Conservation (phyloP, 2,797 vertebrate genomes). For the Microctenopoma steveboyesi region DNA sequence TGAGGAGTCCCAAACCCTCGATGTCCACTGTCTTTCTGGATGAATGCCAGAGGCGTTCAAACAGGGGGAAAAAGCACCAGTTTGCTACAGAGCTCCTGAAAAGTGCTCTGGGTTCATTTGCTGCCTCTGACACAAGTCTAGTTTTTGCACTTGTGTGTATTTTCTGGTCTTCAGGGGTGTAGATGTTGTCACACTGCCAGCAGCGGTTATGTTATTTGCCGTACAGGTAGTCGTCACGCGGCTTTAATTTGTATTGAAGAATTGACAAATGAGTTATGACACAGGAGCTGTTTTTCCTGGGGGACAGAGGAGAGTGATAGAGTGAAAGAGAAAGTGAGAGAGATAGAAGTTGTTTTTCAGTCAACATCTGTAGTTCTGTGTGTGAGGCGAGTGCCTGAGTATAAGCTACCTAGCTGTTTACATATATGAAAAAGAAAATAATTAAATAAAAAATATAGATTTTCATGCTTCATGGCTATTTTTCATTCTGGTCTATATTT, state of each 20-base stretch:
- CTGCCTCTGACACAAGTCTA: slow-evolving; percentile 4
- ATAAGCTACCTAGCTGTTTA: slow-evolving; percentile 60
- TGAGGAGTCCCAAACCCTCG: slow-evolving; percentile 23
- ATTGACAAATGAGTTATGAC: slow-evolving; percentile 83
- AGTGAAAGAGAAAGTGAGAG: slow-evolving; percentile 59
- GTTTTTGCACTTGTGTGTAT: slow-evolving; percentile 38
- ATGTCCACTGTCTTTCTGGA: slow-evolving; percentile 45
- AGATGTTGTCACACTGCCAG: slow-evolving; percentile 72
- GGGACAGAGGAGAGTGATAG: slow-evolving; percentile 70
- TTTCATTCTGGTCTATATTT: not conserved
- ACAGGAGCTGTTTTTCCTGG: slow-evolving; percentile 70
- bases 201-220: slow-evolving; percentile 77
- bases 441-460: not conserved
- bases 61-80: not conserved
- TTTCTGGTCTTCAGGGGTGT: slow-evolving; percentile 49
- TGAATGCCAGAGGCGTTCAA: slow-evolving; percentile 2
- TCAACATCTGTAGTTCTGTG: slow-evolving; percentile 67
- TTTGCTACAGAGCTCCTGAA: slow-evolving; percentile 19
- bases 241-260: slow-evolving; percentile 82
- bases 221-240: slow-evolving; percentile 77
- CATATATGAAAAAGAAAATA: slow-evolving; percentile 55
- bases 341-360: slow-evolving; percentile 35
- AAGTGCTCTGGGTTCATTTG: slow-evolving; percentile 33
- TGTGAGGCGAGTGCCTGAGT: slow-evolving; percentile 39
- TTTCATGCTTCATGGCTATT: slow-evolving; percentile 23